Conservation (phyloP, 1,140 invertebrate genomes). For the Goniozus legneri region DNA sequence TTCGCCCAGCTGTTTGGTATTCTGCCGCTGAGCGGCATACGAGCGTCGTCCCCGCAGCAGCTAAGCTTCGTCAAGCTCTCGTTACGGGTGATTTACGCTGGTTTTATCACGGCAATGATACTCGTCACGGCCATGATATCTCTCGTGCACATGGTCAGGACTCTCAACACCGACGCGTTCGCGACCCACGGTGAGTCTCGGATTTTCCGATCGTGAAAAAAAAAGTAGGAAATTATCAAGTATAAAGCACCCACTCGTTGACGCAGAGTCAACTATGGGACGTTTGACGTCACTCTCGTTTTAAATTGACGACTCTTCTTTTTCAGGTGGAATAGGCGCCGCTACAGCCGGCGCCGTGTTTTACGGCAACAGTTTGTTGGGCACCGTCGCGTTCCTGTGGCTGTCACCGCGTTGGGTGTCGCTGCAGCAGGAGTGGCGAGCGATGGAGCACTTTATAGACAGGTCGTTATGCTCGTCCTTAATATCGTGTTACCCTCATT, state of each 20-base stretch:
- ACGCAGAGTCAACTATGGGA: no score
- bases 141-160: conserved; percentile 40
- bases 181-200: conserved; percentile 33
- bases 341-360: conserved; percentile 53
- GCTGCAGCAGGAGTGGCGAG: conserved; percentile 47
- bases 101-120: conserved; percentile 20
- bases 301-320: not conserved
- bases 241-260: conserved; percentile 1
- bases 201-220: not conserved
- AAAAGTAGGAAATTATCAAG: not conserved
- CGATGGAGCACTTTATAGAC: conserved; percentile 48
- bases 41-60: conserved; percentile 21
- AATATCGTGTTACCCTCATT: no score
- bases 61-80: conserved; percentile 29
- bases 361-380: conserved; percentile 52
- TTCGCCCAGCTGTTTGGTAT: conserved; percentile 46
- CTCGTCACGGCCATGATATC: conserved; percentile 30
- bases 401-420: conserved; percentile 44
- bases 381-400: conserved; percentile 43
- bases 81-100: conserved; percentile 28
- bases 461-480: no score
- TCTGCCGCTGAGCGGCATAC: conserved; percentile 36
- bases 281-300: not conserved
- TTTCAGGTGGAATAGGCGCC: conserved; percentile 48
- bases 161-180: conserved; percentile 34